A percentile compares a stretch with the other conserved stretches of the same genome.
phyloP scores from a whole-genome alignment of 1,140 invertebrate genomes.

The Orussus abietinus region DNA sequence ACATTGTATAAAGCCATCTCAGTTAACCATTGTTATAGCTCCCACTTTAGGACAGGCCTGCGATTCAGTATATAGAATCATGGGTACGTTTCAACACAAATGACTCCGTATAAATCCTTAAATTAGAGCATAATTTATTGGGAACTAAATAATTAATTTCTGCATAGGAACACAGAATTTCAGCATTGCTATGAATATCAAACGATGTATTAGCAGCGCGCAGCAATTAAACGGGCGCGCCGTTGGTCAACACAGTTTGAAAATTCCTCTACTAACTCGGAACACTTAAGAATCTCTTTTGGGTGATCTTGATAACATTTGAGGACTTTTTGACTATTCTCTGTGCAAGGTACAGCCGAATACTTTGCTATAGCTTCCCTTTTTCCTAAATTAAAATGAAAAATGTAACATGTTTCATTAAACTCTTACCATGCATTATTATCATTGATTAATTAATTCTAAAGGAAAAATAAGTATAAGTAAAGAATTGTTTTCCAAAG shows the following conservation, averaged over 20 bases:
- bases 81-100: no score
- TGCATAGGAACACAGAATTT: slow-evolving; percentile 15
- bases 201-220: slow-evolving; percentile 24
- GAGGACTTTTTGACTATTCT: slow-evolving; percentile 49
- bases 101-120: no score
- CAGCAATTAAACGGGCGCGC: slow-evolving; percentile 35
- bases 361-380: slow-evolving; percentile 21
- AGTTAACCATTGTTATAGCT: no score
- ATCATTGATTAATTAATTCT: no score
- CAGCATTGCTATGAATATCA: slow-evolving; percentile 3
- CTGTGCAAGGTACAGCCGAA: slow-evolving; percentile 45
- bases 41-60: no score
- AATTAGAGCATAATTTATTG: background rate
- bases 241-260: slow-evolving; percentile 52
- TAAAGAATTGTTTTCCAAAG: no score
- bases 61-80: no score
- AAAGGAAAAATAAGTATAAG: no score
- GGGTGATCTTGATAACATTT: slow-evolving; percentile 56
- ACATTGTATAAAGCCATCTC: no score
- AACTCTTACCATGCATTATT: no score
- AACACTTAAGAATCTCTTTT: slow-evolving; percentile 52
- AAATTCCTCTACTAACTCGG: slow-evolving; percentile 52
- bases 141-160: slow-evolving; percentile 12
- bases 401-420: no score
- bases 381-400: slow-evolving; percentile 21